Evolutionary conservation across 2,797 vertebrate genomes (phyloP).

Genomic region (Sebastes miniatus): DNA sequence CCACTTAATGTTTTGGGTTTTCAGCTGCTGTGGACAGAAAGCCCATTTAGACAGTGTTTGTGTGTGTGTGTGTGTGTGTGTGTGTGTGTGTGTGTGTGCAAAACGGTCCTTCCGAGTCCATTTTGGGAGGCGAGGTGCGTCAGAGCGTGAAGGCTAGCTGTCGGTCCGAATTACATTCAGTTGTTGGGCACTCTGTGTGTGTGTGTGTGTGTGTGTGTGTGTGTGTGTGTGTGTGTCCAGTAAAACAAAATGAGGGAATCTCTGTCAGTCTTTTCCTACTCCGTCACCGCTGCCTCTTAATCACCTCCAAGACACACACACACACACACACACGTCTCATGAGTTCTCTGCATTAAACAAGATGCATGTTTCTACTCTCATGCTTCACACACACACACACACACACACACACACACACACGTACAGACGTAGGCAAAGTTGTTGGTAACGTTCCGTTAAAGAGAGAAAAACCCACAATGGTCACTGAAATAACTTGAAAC

Average conservation of each 20-base stretch:
- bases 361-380: too few relatives aligned
- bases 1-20: conserved; percentile 49
- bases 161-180: conserved; percentile 76
- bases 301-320: neutral
- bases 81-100: conserved; percentile 17
- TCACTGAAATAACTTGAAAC: too few relatives aligned
- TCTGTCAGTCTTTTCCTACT: neutral
- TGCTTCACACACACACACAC: neutral
- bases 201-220: conserved; percentile 2
- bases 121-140: conserved; percentile 64
- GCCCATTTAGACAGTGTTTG: conserved; percentile 48
- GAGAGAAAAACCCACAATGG: too few relatives aligned
- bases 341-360: too few relatives aligned
- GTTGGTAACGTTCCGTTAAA: too few relatives aligned
- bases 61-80: conserved; percentile 1
- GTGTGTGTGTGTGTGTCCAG: conserved; percentile 3
- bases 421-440: too few relatives aligned
- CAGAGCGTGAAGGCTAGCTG: conserved; percentile 80
- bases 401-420: neutral
- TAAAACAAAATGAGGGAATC: conserved; percentile 44
- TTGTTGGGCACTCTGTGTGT: conserved; percentile 41
- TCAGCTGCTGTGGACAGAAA: conserved; percentile 54
- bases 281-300: conserved; percentile 16
- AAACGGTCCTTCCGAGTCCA: conserved; percentile 61
- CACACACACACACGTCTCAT: too few relatives aligned